Base-by-base conservation (phyloP, 1,140 invertebrate genomes). In the Sesamia nonagrioides region DNA sequence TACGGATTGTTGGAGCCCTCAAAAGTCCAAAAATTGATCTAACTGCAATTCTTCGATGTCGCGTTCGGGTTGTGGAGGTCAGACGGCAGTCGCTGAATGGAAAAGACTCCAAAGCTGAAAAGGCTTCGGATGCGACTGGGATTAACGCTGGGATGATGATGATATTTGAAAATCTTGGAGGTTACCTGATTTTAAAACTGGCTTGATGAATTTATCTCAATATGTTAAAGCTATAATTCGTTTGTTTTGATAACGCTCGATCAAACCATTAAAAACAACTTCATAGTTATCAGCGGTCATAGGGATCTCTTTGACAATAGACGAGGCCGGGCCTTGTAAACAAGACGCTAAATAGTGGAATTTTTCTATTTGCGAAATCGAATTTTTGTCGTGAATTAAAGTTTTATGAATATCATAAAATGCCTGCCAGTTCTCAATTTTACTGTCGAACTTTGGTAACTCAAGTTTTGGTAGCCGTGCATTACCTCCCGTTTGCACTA, bases 261-360 rank as follows among this genome's bases (percentile, higher is more conserved):
- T 52, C 15, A 78, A 50, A n/a, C 69, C 37, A 21, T 78, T 69
- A 48, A 72, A 77, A 68, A 82, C 73, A 1, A 82, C 37, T 35
- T 33, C n/a, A n/a, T 82, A 82, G 48, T 79, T 79, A 50, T 37
- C 37, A 7, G 37, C 37, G 37, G 37, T 37, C 37, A 37, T 37
- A 11, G 80, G 81, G 17, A 77, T 56, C 13, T 66, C 74, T 66
- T 82, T 82, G 15, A 40, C 68, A 56, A 77, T 56, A 17, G 56
- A 73, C 17, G 79, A 74, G 21, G 77, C 81, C 9, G 73, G 33
- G 7, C 77, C 73, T 9, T 56, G 63, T 37, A 82, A 50, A 61
- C 73, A 82, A 37, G 72, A 76, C 3, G 72, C 21, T 42, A 79
- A 52, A 79, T 79, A 82, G 50, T 79, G 81, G 58, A 79, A 77